Evolutionary conservation across 2,888 invertebrate species (phyloP), one percentile per base, ranked within the genome.

Genomic region (Ceriagrion tenellum): DNA sequence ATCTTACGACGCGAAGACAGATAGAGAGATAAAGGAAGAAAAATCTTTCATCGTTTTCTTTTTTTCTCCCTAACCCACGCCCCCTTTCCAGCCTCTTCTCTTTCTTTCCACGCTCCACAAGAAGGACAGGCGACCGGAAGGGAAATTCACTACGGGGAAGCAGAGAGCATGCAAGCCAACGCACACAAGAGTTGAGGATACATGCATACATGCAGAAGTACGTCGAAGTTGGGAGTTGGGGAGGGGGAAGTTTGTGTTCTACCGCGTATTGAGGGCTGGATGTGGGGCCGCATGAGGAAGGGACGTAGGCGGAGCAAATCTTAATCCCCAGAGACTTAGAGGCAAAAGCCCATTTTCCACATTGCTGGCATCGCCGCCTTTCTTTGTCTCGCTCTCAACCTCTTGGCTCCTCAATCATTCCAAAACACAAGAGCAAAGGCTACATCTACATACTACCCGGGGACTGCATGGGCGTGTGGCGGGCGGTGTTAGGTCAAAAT

Each of bases 61-160:
- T 20, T 59, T 59, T 59, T 59, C 13, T 59, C 20, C 59, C 16
- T 2, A 16, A 20, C 20, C 59, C 59, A 56, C 56, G 8, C 16
- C 56, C 56, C 56, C 56, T 56, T 56, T 59, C 59, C 69, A 6
- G 1, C 69, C 12, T 20, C 59, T 0, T 69, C n/a, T 13, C 12
- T 26, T 26, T n/a, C 69, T 13, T 35, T 81, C 81, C 81, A 35
- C 81, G 81, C 81, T 81, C 30, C 16, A 16, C 30, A 81, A 81
- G 81, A 81, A n/a, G 81, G 81, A 81, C 81, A 81, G 35, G 81
- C 81, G 26, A 18, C 81, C 81, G 81, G 81, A 81, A 81, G 81
- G 30, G 30, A 18, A n/a, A 81, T 81, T 16, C 81, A 81, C 35
- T 16, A 35, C 16, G 20, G 59, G 81, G 3, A 35, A 23, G 59